Base-by-base conservation (phyloP, 2,888 invertebrate species). In the Archaeoteleia sp. region DNA sequence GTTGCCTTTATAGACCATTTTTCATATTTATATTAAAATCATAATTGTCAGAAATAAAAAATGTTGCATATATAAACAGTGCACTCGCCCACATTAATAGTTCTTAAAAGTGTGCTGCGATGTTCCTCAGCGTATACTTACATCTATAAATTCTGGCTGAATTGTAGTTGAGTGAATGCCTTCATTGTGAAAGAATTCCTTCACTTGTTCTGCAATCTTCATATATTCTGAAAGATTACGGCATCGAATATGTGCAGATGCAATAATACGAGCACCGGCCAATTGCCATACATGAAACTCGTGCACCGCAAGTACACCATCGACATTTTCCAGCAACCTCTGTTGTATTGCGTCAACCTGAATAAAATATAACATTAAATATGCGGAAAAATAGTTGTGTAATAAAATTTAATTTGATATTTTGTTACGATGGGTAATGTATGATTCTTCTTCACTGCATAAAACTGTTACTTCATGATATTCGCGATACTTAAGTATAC, bases 241-340 rank as follows among this genome's bases (percentile, higher is more conserved):
- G 88, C 97, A 97, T 75, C 95, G 92, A 81, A 98, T 96, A 83
- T 98, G 98, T 2, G 97, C 97, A 8, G 97, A 97, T 46, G 98
- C 98, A 74, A 98, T 97, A 73, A 98, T 97, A 73, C 97, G 90
- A 86, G 97, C 96, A 0, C 97, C 97, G 27, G 97, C 96, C 75
- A 98, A 87, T 87, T 98, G 98, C 98, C 98, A 98, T 6, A 98
- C 95, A 84, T 98, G 98, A 84, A 98, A 97, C 86, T 98, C 98
- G 82, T 98, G 98, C 1, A 98, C 96, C 0, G 96, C 97, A 51
- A 97, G 86, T 13, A 98, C 96, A 0, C 98, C 98, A 78, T 97
- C 96, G 15, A 98, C 94, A 81, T 95, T 95, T 79, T 93, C 92
- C 66, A 96, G 85, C 35, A 98, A 87, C 69, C 95, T 91, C 77